Base-by-base conservation (phyloP, 92 coral and sea anemone genomes). In the Porites divaricata region DNA sequence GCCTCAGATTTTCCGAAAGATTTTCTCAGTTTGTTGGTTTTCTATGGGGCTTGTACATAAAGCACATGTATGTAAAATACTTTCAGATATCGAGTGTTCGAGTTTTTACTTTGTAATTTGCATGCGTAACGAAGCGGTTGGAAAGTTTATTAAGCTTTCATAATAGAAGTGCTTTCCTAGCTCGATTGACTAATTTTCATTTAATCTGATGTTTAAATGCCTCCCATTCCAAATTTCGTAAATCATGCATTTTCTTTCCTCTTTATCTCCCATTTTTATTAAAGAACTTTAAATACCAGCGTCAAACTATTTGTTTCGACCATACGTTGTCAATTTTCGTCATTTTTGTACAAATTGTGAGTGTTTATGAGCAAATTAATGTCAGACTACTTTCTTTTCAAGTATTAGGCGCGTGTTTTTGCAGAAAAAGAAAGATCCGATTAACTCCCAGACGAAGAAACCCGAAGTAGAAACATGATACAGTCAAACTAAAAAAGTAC, bases 121-220 rank as follows among this genome's bases (percentile, higher is more conserved):
- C 76, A 14, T 48, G 12, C 11, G 24, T 59, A 56, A 41, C 76
- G n/a, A 35, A 4, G 45, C 45, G 4, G 45, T 35, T 4, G 45
- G 24, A 53, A 80, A 69, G 57, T 72, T 80, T 35, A 69, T 80
- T 80, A 28, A 7, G 76, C 54, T 28, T 19, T 26, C 61, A 22
- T 72, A 8, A 59, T 50, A 49, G 59, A 59, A 80, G 69, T 68
- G 63, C 28, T 28, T 80, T 79, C 35, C 22, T 56, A 56, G 64
- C 63, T 69, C 70, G 67, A 80, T 26, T 28, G 68, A 54, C 26
- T 22, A 69, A 80, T 57, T 80, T 80, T 19, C 14, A 28, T 19
- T 26, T 67, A 24, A 20, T 52, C 67, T 13, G 21, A 10, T 80
- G 63, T n/a, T 25, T 4, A 77, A 77, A 19, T 13, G 6, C 10